Evolutionary conservation across 1,140 invertebrate genomes (phyloP).

Genomic region (Lucilia cuprina): DNA sequence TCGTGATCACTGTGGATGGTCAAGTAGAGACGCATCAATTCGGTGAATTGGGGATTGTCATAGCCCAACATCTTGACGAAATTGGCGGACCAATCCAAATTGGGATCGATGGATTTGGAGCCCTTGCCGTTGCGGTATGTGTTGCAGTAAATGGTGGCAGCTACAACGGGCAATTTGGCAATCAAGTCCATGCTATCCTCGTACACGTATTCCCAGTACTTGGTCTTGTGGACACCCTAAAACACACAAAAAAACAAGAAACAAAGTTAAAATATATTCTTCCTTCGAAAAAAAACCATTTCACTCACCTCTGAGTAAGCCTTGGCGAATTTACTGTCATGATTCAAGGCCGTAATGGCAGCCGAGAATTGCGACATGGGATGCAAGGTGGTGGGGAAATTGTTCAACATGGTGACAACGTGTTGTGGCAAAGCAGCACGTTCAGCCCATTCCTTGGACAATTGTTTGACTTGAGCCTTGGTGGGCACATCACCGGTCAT

Average conservation of each 20-base stretch:
- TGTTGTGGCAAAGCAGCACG: slow-evolving; percentile 82
- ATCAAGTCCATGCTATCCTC: slow-evolving; percentile 97
- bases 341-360: slow-evolving; percentile 90
- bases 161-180: slow-evolving; percentile 93
- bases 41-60: slow-evolving; percentile 85
- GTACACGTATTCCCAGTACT: slow-evolving; percentile 77
- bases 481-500: slow-evolving; percentile 92
- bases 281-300: no score
- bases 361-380: slow-evolving; percentile 96
- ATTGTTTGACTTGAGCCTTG: slow-evolving; percentile 78
- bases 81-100: slow-evolving; percentile 94
- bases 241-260: background rate
- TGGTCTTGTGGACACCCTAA: slow-evolving; percentile 59
- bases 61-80: slow-evolving; percentile 93
- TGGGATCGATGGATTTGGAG: slow-evolving; percentile 86
- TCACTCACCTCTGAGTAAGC: slow-evolving; percentile 77
- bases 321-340: slow-evolving; percentile 92
- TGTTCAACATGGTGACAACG: slow-evolving; percentile 93
- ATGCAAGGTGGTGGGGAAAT: slow-evolving; percentile 91
- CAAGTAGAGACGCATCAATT: slow-evolving; percentile 93
- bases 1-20: slow-evolving; percentile 97
- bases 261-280: no score
- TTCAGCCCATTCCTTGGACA: slow-evolving; percentile 92
- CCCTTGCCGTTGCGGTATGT: slow-evolving; percentile 85
- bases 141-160: slow-evolving; percentile 94